These are phyloP conservation scores for Cerastis rubricosa DNA, from an alignment of 2,888 invertebrate species.

Conservation along the genomic window DNA sequence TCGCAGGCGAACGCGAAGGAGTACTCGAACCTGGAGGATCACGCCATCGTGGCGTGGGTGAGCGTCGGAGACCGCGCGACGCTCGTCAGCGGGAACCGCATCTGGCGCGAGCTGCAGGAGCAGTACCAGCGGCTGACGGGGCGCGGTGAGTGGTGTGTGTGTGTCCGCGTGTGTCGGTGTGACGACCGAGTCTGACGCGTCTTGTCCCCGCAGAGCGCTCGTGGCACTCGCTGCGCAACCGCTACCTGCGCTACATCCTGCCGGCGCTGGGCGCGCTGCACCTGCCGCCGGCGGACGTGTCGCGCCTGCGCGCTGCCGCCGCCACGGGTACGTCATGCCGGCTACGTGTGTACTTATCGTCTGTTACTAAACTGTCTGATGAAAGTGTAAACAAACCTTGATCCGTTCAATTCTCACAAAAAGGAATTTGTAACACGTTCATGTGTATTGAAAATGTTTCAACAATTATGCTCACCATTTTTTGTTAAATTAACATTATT, in stretches of 20 bases:
- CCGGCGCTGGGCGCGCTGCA: slow-evolving; percentile 76
- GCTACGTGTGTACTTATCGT: not conserved
- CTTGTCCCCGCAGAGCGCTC: slow-evolving; percentile 74
- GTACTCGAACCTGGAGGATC: slow-evolving; percentile 82
- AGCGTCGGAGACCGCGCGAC: slow-evolving; percentile 70
- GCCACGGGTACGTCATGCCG: slow-evolving; percentile 62
- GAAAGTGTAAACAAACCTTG: not conserved
- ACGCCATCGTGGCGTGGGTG: slow-evolving; percentile 82
- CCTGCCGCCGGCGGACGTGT: slow-evolving; percentile 69
- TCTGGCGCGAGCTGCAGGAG: slow-evolving; percentile 80
- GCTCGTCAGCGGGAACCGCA: slow-evolving; percentile 82
- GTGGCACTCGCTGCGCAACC: slow-evolving; percentile 87
- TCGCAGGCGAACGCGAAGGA: slow-evolving; percentile 47
- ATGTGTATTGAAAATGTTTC: not conserved
- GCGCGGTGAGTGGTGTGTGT: slow-evolving; percentile 19
- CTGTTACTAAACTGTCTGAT: too few relatives aligned
- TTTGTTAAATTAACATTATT: too few relatives aligned
- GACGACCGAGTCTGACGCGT: too few relatives aligned
- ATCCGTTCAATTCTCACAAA: not conserved
- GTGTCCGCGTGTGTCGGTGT: not conserved
- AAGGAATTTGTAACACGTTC: not conserved
- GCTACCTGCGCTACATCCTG: slow-evolving; percentile 86
- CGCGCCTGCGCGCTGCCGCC: slow-evolving; percentile 74
- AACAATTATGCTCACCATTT: too few relatives aligned
- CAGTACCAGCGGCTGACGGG: slow-evolving; percentile 72